Evolutionary conservation across 2,113 vertebrate species (phyloP).

Genomic region (Connochaetes taurinus): DNA sequence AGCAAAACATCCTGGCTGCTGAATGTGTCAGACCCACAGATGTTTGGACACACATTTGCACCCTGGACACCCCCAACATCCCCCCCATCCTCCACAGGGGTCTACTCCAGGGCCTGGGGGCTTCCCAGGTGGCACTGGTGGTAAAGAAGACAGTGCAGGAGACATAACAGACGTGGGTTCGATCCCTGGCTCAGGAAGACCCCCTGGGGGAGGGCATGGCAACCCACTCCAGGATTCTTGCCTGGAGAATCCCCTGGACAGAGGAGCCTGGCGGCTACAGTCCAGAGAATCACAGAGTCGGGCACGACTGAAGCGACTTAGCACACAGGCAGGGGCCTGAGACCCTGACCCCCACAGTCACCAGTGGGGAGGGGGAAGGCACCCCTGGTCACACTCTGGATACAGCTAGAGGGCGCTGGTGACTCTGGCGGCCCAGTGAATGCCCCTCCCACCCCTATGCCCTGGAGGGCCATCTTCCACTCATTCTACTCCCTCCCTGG

Average conservation of each 20-base stretch:
- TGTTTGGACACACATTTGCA: accelerated
- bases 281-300: not conserved
- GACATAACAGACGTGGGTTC: not conserved
- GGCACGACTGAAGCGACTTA: not conserved
- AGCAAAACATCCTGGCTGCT: accelerated
- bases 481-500: no score
- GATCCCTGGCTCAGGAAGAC: not conserved
- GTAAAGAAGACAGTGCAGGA: not conserved
- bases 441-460: accelerated
- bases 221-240: not conserved
- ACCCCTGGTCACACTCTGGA: not conserved
- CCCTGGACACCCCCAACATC: not conserved
- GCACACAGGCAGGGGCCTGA: not conserved
- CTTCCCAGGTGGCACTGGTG: not conserved
- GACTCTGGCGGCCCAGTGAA: not conserved
- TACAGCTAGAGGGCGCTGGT: not conserved
- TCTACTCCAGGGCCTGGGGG: not conserved
- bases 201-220: not conserved
- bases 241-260: not conserved
- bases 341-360: not conserved
- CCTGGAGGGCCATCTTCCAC: not conserved
- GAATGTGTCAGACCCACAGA: no score
- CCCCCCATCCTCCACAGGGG: not conserved
- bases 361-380: not conserved
- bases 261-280: not conserved